A percentile compares a stretch with the other conserved stretches of the same genome.
These are phyloP conservation scores for Chrysocyon brachyurus DNA, from an alignment of 2,797 vertebrate genomes.

Conservation along the genomic window DNA sequence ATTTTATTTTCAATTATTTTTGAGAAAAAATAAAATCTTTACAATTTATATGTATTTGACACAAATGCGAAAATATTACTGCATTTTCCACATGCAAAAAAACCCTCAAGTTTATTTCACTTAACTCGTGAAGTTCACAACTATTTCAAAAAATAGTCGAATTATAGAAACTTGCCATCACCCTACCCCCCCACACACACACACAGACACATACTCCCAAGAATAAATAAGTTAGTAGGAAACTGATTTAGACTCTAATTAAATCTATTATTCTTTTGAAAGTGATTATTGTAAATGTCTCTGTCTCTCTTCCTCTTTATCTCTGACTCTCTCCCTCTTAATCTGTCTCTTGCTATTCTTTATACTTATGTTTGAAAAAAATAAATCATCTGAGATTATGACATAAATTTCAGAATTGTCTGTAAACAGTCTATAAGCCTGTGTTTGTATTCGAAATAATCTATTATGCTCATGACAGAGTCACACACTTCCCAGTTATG, in stretches of 20 bases:
- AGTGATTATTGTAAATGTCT: neutral
- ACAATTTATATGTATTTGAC: slow-evolving; percentile 15
- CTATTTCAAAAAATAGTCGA: neutral
- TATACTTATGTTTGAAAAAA: neutral
- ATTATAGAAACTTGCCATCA: neutral
- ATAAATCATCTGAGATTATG: neutral
- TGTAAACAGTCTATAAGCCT: neutral
- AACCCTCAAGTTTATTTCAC: neutral
- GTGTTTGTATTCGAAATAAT: neutral
- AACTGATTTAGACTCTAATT: neutral
- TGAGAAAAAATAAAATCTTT: slow-evolving; percentile 8
- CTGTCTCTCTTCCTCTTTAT: neutral
- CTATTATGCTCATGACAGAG: neutral
- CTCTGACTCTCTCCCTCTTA: neutral
- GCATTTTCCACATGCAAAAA: neutral
- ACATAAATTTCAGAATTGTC: neutral
- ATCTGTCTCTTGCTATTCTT: neutral
- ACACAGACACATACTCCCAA: fast-evolving
- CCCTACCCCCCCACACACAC: neutral
- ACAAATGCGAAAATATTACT: neutral
- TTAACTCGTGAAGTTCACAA: neutral
- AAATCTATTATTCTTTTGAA: neutral
- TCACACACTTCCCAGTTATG: neutral
- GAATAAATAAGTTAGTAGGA: neutral
- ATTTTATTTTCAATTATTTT: slow-evolving; percentile 41